A percentile compares a stretch with the other conserved stretches of the same genome.
phyloP scores from a whole-genome alignment of 2,113 vertebrate genomes.

The Tylochromis polylepis region DNA sequence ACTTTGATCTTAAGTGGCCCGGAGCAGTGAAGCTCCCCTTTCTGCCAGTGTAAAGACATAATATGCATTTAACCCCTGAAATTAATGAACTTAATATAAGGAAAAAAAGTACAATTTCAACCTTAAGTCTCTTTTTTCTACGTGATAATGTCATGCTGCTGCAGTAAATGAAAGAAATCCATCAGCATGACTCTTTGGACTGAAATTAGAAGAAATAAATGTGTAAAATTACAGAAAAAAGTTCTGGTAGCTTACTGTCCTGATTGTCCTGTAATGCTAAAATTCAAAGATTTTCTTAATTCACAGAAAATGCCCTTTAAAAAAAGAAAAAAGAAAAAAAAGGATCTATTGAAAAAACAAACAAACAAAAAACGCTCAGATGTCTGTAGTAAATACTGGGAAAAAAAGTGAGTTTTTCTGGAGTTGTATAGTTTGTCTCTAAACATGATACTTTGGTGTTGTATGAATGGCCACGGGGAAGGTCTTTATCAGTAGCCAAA shows the following conservation, averaged over 20 bases:
- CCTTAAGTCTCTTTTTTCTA: background rate
- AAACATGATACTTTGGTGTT: background rate
- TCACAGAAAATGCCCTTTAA: no score
- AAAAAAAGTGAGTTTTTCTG: background rate
- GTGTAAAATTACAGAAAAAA: no score
- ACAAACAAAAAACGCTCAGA: rapidly evolving
- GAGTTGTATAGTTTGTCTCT: background rate
- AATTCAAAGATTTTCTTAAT: no score
- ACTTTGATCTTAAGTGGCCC: background rate
- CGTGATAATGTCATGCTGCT: background rate
- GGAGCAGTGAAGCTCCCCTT: background rate
- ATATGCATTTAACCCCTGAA: background rate
- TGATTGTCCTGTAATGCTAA: no score
- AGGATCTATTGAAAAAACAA: background rate
- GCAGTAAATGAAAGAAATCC: background rate
- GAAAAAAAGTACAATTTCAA: background rate
- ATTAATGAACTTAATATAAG: background rate
- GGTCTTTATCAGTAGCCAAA: background rate
- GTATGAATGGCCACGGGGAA: background rate
- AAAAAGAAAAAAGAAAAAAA: no score
- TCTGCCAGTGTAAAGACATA: background rate
- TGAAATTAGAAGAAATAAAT: no score
- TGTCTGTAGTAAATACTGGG: background rate
- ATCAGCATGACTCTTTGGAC: background rate
- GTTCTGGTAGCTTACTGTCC: no score